These are phyloP conservation scores for Trissolcus brochymenae DNA, from an alignment of 2,888 invertebrate species.

Conservation along the genomic window DNA sequence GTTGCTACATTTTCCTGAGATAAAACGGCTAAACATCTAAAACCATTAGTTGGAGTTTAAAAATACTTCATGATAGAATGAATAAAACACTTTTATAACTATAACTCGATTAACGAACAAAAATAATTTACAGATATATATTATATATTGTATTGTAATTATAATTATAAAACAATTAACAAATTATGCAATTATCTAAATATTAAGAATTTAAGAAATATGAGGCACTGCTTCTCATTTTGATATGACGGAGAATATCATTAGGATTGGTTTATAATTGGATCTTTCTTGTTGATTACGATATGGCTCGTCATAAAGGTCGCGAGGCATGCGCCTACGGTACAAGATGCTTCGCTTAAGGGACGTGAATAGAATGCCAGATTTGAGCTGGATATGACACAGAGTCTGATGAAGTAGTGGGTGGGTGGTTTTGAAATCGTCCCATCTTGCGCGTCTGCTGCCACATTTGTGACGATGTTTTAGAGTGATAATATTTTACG, in stretches of 20 bases:
- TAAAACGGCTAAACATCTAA: not conserved
- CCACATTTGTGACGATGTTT: conserved; percentile 65
- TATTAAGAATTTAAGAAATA: too few species aligned
- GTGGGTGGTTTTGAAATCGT: conserved; percentile 62
- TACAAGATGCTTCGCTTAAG: conserved; percentile 61
- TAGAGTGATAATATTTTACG: conserved; percentile 58
- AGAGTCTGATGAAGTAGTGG: conserved; percentile 45
- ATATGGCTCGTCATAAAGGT: conserved; percentile 31
- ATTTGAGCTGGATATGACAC: conserved; percentile 64
- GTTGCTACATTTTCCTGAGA: not conserved
- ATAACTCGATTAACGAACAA: too few species aligned
- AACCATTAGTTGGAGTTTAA: too few species aligned
- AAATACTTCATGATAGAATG: too few species aligned
- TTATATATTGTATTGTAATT: too few species aligned
- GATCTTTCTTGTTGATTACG: conserved; percentile 22
- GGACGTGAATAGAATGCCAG: conserved; percentile 65
- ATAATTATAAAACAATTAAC: too few species aligned
- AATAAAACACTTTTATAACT: too few species aligned
- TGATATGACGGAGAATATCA: not conserved
- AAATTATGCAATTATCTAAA: too few species aligned
- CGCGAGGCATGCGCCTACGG: conserved; percentile 43
- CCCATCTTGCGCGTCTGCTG: conserved; percentile 61
- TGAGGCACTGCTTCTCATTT: not conserved
- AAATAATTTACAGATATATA: too few species aligned
- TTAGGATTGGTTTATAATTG: conserved; percentile 30